Conservation (phyloP, 1,140 invertebrate species). For the Monomorium pharaonis region DNA sequence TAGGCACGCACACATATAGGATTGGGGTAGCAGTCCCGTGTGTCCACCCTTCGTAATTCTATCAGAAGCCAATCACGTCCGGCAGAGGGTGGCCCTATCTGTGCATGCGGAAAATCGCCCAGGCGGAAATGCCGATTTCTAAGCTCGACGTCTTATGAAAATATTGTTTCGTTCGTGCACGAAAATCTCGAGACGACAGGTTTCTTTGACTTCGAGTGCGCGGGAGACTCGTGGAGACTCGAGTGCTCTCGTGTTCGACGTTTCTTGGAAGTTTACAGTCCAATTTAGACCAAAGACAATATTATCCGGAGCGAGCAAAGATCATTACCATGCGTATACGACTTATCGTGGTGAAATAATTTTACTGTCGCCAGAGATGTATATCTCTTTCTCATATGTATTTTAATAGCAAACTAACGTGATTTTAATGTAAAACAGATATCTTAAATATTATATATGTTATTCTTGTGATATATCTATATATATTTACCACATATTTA, state of each 20-base stretch:
- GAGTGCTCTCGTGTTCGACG: constrained; percentile 27
- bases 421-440: not conserved
- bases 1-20: not conserved
- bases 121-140: constrained; percentile 74
- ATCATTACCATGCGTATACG: not conserved
- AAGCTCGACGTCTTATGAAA: constrained; percentile 71
- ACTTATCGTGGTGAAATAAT: constrained; percentile 10
- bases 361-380: not conserved
- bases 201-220: constrained; percentile 42
- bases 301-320: not conserved
- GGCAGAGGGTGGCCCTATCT: constrained; percentile 74
- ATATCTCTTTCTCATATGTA: not conserved
- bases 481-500: not conserved
- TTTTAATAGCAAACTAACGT: not conserved
- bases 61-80: constrained; percentile 84
- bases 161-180: constrained; percentile 64
- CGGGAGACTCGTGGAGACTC: not conserved
- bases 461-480: not conserved
- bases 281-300: constrained; percentile 32
- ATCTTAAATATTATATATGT: not conserved
- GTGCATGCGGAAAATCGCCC: constrained; percentile 77
- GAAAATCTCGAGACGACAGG: constrained; percentile 28
- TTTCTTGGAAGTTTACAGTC: constrained; percentile 17
- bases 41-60: constrained; percentile 81
- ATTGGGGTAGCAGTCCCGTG: constrained; percentile 62